Evolutionary conservation across 1,140 invertebrate species (phyloP).

Genomic region (Carcinoscorpius rotundicauda): DNA sequence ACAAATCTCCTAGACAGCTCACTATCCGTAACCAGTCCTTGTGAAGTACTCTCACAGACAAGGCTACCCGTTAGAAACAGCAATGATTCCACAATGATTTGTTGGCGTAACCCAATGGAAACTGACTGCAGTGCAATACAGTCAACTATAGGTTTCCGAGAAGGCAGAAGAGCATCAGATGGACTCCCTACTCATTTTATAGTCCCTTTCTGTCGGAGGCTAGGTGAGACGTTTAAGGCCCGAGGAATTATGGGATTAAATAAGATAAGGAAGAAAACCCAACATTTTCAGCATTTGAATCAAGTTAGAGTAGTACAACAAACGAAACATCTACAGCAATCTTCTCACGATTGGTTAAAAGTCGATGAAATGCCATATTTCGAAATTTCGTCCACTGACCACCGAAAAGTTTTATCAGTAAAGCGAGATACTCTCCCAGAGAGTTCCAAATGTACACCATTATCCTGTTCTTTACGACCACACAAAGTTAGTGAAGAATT

Average conservation of each 20-base stretch:
- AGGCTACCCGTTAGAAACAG: conserved; percentile 12
- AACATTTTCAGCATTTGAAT: conserved; percentile 48
- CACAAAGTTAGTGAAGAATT: conserved; percentile 5
- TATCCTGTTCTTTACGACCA: neutral
- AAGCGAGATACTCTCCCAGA: too few relatives aligned
- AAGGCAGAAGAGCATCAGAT: conserved; percentile 78
- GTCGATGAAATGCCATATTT: conserved; percentile 47
- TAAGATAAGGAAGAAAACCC: conserved; percentile 50
- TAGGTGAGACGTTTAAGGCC: conserved; percentile 59
- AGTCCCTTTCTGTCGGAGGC: conserved; percentile 55
- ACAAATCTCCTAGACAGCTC: neutral
- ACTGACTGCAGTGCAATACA: conserved; percentile 44
- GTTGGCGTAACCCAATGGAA: conserved; percentile 27
- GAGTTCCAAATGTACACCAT: neutral
- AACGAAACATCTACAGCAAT: conserved; percentile 51
- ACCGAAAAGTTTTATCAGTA: too few relatives aligned
- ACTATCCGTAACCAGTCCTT: neutral
- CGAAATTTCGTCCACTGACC: conserved; percentile 38
- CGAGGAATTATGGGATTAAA: conserved; percentile 63
- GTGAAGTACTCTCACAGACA: conserved; percentile 14
- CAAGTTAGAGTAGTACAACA: conserved; percentile 49
- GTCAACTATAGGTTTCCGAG: conserved; percentile 70
- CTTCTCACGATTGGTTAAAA: conserved; percentile 47
- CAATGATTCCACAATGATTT: neutral
- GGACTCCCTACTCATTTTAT: conserved; percentile 46